These are phyloP conservation scores for Jordanella pulchra DNA, from an alignment of 2,797 vertebrate species.

Conservation along the genomic window DNA sequence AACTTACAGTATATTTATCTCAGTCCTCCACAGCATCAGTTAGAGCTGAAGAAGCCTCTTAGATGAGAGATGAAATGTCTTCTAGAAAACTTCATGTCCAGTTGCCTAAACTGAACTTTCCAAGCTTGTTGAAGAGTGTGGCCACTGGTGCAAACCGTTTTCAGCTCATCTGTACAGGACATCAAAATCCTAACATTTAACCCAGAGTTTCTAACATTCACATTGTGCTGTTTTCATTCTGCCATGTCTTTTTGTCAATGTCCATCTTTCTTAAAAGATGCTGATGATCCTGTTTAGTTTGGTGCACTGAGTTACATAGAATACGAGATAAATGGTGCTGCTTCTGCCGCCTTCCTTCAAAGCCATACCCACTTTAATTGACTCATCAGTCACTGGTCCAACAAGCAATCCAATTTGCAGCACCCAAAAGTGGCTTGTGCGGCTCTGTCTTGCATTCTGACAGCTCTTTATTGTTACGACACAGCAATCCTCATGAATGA, in stretches of 20 bases:
- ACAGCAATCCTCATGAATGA: slow-evolving; percentile 31
- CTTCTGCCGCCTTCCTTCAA: slow-evolving; percentile 60
- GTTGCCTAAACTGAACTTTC: too few relatives aligned
- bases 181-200: background rate
- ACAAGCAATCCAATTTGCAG: slow-evolving; percentile 71
- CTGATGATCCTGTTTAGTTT: slow-evolving; percentile 62
- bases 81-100: too few relatives aligned
- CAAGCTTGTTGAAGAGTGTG: background rate
- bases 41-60: too few relatives aligned
- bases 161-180: background rate
- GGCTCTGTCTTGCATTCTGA: slow-evolving; percentile 20
- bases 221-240: slow-evolving; percentile 18
- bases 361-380: slow-evolving; percentile 72
- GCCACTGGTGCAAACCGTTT: background rate
- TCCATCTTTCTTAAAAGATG: slow-evolving; percentile 40
- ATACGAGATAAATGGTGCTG: slow-evolving; percentile 70
- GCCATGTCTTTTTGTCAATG: slow-evolving; percentile 51
- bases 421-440: slow-evolving; percentile 58
- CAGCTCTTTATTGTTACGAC: slow-evolving; percentile 42
- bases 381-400: slow-evolving; percentile 72
- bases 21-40: too few relatives aligned
- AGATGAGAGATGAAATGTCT: too few relatives aligned
- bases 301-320: slow-evolving; percentile 64
- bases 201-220: background rate
- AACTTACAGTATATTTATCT: too few relatives aligned